phyloP scores from a whole-genome alignment of 1,140 invertebrate species.

The Drosophila sp. region DNA sequence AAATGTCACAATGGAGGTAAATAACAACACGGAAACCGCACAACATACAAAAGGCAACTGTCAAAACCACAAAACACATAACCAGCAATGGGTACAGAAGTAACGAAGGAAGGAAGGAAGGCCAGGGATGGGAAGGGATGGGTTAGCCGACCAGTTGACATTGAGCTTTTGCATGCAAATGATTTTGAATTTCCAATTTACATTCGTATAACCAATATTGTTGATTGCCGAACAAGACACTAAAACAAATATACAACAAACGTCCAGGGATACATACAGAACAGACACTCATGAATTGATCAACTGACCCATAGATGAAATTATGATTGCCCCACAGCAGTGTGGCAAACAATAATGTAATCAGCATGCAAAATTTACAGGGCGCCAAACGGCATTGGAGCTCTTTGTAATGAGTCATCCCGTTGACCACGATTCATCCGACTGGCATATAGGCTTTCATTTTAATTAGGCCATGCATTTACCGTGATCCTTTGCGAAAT shows the following conservation, averaged over 20 bases:
- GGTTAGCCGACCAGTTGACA: slow-evolving; percentile 28
- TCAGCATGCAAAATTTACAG: slow-evolving; percentile 39
- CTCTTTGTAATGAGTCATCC: not conserved
- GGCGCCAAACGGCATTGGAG: slow-evolving; percentile 13
- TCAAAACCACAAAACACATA: slow-evolving; percentile 40
- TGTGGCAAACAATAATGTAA: slow-evolving; percentile 8
- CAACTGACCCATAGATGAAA: slow-evolving; percentile 21
- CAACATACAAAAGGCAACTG: slow-evolving; percentile 37
- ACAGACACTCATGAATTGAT: slow-evolving; percentile 25
- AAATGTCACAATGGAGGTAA: slow-evolving; percentile 59
- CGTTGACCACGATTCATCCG: not conserved
- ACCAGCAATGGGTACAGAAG: not conserved
- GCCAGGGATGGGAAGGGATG: not conserved
- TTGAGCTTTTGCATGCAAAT: slow-evolving; percentile 46
- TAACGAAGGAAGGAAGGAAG: not conserved
- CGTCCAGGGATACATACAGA: not conserved
- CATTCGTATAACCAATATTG: slow-evolving; percentile 27
- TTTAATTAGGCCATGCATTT: slow-evolving; percentile 40
- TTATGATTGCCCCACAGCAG: slow-evolving; percentile 27
- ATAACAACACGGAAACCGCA: slow-evolving; percentile 20
- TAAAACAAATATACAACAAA: slow-evolving; percentile 19
- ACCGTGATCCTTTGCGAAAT: not conserved
- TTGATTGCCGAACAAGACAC: slow-evolving; percentile 5
- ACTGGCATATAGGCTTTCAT: slow-evolving; percentile 18
- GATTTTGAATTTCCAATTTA: slow-evolving; percentile 37